Conservation (phyloP, 2,113 vertebrate species). For the Ornithorhynchus anatinus region DNA sequence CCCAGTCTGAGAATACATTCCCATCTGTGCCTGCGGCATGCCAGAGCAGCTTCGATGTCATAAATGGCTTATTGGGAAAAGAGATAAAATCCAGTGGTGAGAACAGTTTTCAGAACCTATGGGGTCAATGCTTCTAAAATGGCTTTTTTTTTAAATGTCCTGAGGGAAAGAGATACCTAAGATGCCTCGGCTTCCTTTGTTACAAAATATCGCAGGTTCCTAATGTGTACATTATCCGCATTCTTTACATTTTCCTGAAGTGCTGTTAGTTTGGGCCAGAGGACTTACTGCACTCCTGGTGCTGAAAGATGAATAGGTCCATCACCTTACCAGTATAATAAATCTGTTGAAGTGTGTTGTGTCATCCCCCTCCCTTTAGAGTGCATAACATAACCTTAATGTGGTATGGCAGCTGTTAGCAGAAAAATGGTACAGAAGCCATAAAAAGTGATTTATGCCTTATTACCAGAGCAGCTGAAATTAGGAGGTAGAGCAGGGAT, state of each 20-base stretch:
- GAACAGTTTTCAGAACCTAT: slow-evolving; percentile 16
- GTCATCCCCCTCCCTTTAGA: slow-evolving; percentile 40
- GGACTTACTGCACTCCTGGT: slow-evolving; percentile 37
- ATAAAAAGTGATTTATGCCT: slow-evolving; percentile 67
- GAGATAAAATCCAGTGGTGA: not conserved
- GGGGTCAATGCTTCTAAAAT: slow-evolving; percentile 28
- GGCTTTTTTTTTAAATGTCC: slow-evolving; percentile 16
- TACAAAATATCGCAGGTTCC: slow-evolving; percentile 47
- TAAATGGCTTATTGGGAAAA: slow-evolving; percentile 6
- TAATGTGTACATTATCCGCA: slow-evolving; percentile 36
- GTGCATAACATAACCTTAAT: slow-evolving; percentile 38
- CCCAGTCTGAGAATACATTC: too few relatives aligned
- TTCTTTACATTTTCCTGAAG: slow-evolving; percentile 59
- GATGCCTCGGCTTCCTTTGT: slow-evolving; percentile 17
- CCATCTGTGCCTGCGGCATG: too few relatives aligned
- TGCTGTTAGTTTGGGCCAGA: slow-evolving; percentile 53
- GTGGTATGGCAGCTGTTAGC: slow-evolving; percentile 57
- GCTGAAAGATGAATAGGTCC: slow-evolving; percentile 59
- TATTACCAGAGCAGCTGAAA: slow-evolving; percentile 54
- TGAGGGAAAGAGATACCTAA: slow-evolving; percentile 28
- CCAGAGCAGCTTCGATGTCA: not conserved
- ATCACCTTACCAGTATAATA: slow-evolving; percentile 46
- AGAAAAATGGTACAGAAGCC: slow-evolving; percentile 56
- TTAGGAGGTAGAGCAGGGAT: slow-evolving; percentile 34
- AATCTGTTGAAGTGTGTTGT: slow-evolving; percentile 51